Percentiles rank a stretch among this genome's conserved stretches.
Evolutionary conservation across 30 jellyfish, hydroid and myxozoan species (phyloP).

Genomic region (Turritopsis dohrnii): DNA sequence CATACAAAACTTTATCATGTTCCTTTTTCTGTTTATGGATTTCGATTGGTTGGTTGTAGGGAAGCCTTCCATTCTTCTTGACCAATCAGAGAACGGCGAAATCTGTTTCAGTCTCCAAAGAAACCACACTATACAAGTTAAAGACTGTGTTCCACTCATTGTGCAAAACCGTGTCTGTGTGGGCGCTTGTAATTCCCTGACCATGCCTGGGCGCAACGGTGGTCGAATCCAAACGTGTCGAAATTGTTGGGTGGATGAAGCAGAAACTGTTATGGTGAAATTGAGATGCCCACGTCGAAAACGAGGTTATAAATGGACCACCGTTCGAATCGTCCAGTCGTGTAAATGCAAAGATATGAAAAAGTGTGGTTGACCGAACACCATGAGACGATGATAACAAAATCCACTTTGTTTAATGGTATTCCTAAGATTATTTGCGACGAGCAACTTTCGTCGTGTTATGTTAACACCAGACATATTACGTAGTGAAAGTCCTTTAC

Average conservation of each 20-base stretch:
- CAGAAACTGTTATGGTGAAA: background rate
- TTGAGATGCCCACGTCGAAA: slow-evolving; percentile 13
- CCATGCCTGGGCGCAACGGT: background rate
- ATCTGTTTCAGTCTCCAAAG: background rate
- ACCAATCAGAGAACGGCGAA: background rate
- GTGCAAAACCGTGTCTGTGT: background rate
- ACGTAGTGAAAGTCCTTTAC: no score
- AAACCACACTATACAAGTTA: background rate
- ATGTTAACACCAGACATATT: background rate
- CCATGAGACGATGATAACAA: background rate
- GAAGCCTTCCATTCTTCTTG: background rate
- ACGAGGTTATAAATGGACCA: slow-evolving; percentile 5
- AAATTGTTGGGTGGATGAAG: background rate
- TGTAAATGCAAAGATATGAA: background rate
- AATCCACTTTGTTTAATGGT: background rate
- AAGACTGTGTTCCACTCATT: background rate
- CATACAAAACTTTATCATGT: background rate
- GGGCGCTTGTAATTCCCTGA: background rate
- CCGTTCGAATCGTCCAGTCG: background rate
- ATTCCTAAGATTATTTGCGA: background rate
- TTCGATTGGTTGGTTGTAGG: background rate
- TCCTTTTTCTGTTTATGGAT: background rate
- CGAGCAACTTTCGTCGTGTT: background rate
- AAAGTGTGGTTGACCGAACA: background rate
- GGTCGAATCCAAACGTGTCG: background rate